phyloP scores from a whole-genome alignment of 23 tunicate species.

The Halocynthia roretzi region DNA sequence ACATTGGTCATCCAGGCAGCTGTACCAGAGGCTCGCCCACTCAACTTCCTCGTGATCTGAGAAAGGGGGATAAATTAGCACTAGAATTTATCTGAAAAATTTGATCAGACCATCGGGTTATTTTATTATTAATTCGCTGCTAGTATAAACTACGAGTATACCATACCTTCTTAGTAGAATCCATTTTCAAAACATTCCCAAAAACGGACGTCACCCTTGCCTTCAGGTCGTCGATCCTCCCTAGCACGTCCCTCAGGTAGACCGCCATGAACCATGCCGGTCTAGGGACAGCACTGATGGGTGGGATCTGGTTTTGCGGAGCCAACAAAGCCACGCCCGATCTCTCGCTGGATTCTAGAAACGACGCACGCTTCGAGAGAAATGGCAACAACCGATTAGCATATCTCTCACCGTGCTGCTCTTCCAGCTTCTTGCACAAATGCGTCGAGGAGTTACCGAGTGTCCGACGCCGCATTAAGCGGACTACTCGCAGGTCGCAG shows the following conservation, averaged over 20 bases:
- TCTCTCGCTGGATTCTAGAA: no score
- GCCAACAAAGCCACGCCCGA: neutral
- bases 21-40: slow-evolving; percentile 20
- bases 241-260: slow-evolving; percentile 4
- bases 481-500: neutral
- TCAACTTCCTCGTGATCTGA: neutral
- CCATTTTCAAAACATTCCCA: slow-evolving; percentile 32
- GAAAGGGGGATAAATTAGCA: no score
- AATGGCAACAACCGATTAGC: no score
- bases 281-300: no score
- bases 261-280: slow-evolving; percentile 20
- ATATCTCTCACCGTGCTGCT: slow-evolving; percentile 20
- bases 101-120: no score
- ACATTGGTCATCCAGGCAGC: slow-evolving; percentile 34
- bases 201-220: slow-evolving; percentile 20
- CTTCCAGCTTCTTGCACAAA: slow-evolving; percentile 1
- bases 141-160: neutral
- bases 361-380: no score
- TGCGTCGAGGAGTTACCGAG: slow-evolving; percentile 28
- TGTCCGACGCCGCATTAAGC: slow-evolving; percentile 10
- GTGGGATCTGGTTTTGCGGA: neutral
- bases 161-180: slow-evolving; percentile 35
- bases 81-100: no score
- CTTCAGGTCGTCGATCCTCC: slow-evolving; percentile 14
- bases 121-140: no score